Conservation (phyloP, 2,113 vertebrate species). For the Petroica traversi region DNA sequence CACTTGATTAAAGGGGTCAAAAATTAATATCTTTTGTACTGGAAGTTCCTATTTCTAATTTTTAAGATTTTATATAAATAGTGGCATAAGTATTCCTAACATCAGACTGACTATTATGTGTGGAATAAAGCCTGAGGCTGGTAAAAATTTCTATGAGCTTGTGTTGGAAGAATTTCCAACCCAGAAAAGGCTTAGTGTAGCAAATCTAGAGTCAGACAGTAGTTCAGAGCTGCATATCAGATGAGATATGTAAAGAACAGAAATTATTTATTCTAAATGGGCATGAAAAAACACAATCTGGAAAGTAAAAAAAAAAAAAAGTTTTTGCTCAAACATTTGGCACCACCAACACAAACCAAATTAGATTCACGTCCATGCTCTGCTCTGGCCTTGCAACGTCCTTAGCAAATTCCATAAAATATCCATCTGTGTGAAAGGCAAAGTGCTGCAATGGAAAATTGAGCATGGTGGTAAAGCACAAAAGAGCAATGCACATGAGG, state of each 20-base stretch:
- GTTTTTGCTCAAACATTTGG: not conserved
- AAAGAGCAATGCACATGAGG: not conserved
- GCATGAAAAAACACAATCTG: not conserved
- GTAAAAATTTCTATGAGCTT: not conserved
- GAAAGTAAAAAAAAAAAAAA: not conserved
- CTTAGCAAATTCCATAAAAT: slow-evolving; percentile 21
- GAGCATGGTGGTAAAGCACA: not conserved
- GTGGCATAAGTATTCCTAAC: not conserved
- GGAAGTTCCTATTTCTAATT: not conserved
- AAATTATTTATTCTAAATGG: not conserved
- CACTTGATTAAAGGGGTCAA: not conserved
- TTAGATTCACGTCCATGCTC: slow-evolving; percentile 5
- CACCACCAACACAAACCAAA: not conserved
- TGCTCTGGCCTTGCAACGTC: not conserved
- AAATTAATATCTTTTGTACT: not conserved
- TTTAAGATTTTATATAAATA: not conserved
- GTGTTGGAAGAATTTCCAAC: not conserved
- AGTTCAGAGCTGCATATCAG: not conserved
- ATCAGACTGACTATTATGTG: not conserved
- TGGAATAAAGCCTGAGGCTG: not conserved
- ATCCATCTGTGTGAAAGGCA: not conserved
- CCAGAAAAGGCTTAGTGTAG: not conserved
- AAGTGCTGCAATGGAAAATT: not conserved
- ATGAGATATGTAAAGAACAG: not conserved
- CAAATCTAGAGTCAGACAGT: not conserved